phyloP scores from a whole-genome alignment of 2,113 vertebrate genomes.

The Theristicus caerulescens region DNA sequence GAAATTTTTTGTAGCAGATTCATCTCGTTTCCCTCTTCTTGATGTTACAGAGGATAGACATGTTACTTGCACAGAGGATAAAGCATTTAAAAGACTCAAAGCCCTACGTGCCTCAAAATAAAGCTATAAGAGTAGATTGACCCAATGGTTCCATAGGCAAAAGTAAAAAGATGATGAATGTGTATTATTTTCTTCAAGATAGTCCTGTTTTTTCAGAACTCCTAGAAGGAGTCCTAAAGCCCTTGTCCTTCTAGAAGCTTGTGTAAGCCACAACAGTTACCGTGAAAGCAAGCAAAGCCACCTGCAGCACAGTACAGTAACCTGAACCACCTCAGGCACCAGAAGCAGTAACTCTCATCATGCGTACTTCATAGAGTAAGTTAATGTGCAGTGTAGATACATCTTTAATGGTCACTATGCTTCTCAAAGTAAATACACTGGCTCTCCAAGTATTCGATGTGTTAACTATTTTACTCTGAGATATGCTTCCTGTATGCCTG shows the following conservation, averaged over 20 bases:
- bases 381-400: background rate
- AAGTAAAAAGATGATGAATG: background rate
- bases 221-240: background rate
- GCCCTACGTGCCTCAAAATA: background rate
- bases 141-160: background rate
- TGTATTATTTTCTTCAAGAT: background rate
- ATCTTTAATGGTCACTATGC: background rate
- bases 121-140: background rate
- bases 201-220: background rate
- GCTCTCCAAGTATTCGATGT: background rate
- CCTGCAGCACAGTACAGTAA: background rate
- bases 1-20: background rate
- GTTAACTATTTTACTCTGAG: background rate
- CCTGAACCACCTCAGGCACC: background rate
- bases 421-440: background rate
- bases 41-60: background rate
- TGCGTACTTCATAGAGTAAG: background rate
- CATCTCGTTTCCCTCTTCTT: background rate
- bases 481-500: rapidly evolving
- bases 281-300: background rate
- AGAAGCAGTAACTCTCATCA: background rate
- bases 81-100: background rate
- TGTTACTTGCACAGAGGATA: background rate
- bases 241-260: background rate
- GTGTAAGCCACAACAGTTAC: background rate